phyloP scores from a whole-genome alignment of 1,140 invertebrate species.

The Macrosteles quadrilineatus region DNA sequence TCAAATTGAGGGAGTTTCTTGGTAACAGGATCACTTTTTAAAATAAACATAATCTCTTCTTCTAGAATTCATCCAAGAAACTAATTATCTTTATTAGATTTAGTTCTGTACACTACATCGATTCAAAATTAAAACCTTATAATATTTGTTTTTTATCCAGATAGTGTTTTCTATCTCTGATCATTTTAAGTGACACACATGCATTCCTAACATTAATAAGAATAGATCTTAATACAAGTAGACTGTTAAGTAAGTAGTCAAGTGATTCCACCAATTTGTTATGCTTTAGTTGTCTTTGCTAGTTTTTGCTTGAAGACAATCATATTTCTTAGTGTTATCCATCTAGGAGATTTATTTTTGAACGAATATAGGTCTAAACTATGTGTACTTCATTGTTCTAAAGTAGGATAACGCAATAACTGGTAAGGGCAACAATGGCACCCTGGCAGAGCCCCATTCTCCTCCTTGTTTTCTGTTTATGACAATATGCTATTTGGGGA shows the following conservation, averaged over 20 bases:
- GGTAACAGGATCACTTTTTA: constrained; percentile 6
- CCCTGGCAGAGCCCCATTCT: not conserved
- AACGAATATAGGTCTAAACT: constrained; percentile 18
- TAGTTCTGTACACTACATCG: too few relatives aligned
- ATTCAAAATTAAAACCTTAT: too few relatives aligned
- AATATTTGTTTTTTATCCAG: too few relatives aligned
- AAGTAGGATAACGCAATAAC: constrained; percentile 12
- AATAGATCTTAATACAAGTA: too few relatives aligned
- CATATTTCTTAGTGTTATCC: constrained; percentile 27
- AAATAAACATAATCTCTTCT: too few relatives aligned
- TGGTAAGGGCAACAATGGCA: not conserved
- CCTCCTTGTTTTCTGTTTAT: not conserved
- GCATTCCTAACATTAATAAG: too few relatives aligned
- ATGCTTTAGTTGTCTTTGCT: constrained; percentile 24
- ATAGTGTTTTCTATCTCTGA: too few relatives aligned
- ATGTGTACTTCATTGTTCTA: constrained; percentile 15
- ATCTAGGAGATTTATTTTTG: constrained; percentile 26
- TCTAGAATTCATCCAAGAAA: too few relatives aligned
- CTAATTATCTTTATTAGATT: too few relatives aligned
- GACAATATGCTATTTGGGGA: constrained; percentile 13
- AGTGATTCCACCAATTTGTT: too few relatives aligned
- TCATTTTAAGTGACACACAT: too few relatives aligned
- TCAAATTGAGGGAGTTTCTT: not conserved
- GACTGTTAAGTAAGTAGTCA: too few relatives aligned
- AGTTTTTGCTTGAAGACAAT: constrained; percentile 26